phyloP scores from a whole-genome alignment of 2,888 invertebrate genomes.

The Brenthis hecate region DNA sequence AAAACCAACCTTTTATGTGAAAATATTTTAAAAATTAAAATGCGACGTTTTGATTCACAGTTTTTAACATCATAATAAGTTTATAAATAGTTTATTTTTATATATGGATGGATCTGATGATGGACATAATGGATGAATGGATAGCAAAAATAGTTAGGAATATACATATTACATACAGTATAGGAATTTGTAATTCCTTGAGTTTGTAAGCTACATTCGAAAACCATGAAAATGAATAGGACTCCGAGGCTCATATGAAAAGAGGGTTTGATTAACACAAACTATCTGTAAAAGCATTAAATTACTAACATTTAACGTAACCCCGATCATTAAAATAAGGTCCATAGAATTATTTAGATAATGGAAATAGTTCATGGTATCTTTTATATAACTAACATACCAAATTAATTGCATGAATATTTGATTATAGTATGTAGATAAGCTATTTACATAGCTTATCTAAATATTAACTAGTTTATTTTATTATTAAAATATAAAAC shows the following conservation, averaged over 20 bases:
- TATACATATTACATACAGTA: too few species aligned
- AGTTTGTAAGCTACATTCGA: constrained; percentile 2
- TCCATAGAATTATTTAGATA: neutral
- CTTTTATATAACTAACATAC: too few species aligned
- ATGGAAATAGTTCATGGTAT: too few species aligned
- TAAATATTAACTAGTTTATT: too few species aligned
- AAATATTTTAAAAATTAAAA: constrained; percentile 11
- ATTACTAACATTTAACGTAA: neutral
- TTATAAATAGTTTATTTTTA: constrained; percentile 1
- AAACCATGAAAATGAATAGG: neutral
- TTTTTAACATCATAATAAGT: neutral
- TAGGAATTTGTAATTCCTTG: neutral
- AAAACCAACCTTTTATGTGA: constrained; percentile 22
- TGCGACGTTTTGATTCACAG: neutral
- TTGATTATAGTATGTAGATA: too few species aligned
- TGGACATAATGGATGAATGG: too few species aligned
- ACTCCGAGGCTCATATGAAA: neutral
- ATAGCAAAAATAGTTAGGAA: too few species aligned
- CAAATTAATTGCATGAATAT: too few species aligned
- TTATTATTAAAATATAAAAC: too few species aligned
- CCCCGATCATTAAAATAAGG: constrained; percentile 3
- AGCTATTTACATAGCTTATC: too few species aligned
- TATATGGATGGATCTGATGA: too few species aligned
- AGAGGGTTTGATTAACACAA: constrained; percentile 9
- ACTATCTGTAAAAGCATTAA: constrained; percentile 13